Conservation (phyloP, 2,888 invertebrate genomes). For the Tachina lurida region DNA sequence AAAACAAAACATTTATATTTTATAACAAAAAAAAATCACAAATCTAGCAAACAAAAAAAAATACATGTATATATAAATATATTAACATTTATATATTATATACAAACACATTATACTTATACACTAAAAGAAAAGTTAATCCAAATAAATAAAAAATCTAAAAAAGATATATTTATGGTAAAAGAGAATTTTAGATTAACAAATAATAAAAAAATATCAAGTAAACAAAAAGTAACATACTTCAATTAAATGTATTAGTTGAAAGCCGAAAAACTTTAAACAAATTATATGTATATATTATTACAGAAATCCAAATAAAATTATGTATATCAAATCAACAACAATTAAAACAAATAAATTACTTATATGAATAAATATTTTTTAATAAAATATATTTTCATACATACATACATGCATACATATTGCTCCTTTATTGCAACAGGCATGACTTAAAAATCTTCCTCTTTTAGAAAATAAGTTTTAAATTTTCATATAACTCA, state of each 20-base stretch:
- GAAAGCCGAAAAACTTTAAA: not conserved
- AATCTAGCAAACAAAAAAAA: slow-evolving; percentile 57
- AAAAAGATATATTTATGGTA: slow-evolving; percentile 40
- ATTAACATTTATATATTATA: slow-evolving; percentile 68
- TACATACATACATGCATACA: too few relatives aligned
- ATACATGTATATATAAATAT: slow-evolving; percentile 12
- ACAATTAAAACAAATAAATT: slow-evolving; percentile 42
- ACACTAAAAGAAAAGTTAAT: slow-evolving; percentile 36
- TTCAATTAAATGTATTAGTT: slow-evolving; percentile 26
- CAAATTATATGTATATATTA: slow-evolving; percentile 31
- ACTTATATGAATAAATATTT: not conserved
- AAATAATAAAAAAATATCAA: slow-evolving; percentile 8
- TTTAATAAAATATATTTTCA: too few relatives aligned
- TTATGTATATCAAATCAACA: slow-evolving; percentile 52
- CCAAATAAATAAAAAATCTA: slow-evolving; percentile 27
- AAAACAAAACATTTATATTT: slow-evolving; percentile 48
- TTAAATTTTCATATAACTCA: too few relatives aligned
- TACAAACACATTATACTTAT: slow-evolving; percentile 41
- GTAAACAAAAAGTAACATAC: not conserved
- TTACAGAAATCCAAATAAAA: slow-evolving; percentile 54
- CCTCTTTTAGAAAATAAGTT: too few relatives aligned
- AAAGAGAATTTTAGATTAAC: slow-evolving; percentile 37
- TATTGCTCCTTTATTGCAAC: too few relatives aligned
- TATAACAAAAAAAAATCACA: slow-evolving; percentile 60
- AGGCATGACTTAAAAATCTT: too few relatives aligned